Base-by-base conservation (phyloP, 30 jellyfish, hydroid and myxozoan species). In the Aurelia coerulea region DNA sequence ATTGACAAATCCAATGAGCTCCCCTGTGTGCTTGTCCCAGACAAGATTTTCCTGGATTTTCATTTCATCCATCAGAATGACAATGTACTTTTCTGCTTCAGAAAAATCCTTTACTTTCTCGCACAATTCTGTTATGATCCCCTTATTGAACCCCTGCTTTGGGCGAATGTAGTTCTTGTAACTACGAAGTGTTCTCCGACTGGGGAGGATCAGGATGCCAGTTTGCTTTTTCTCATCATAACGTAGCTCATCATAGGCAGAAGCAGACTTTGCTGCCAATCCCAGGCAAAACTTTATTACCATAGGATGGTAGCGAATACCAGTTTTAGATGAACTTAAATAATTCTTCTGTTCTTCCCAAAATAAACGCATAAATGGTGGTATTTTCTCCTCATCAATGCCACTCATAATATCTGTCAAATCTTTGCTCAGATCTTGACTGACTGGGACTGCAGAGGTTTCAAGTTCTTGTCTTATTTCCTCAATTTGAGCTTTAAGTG, bases 311-410 rank as follows among this genome's bases (percentile, higher is more conserved):
- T 76, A 76, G 13, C 84, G 39, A 42, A 31, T 18, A 16, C 76
- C 76, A 58, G 78, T 76, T 52, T 56, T 56, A 62, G 84, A 76
- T 46, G 64, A 10, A 39, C 79, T 76, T 62, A 62, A 31, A 62
- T 62, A 62, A 62, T 62, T 62, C 72, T 62, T 6, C 37, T 62
- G 72, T 41, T 84, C 83, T 63, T 74, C 89, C 97, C 97, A 90
- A 65, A 90, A 90, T 34, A 90, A 56, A 39, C 74, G 64, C 97
- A 90, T 76, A 62, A 90, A 90, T n/a, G 97, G 96, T 2, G 97
- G 85, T 5, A 83, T 64, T 37, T 64, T 19, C 17, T 60, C 75
- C 49, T 52, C 53, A 51, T 78, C 66, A 74, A 62, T 68, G 16
- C 50, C 50, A 29, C 74, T 11, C 77, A 88, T 81, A 49, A 88